Percentiles rank a stretch among this genome's conserved stretches.
phyloP scores from a whole-genome alignment of 2,888 invertebrate species.

The Cantharis rustica region DNA sequence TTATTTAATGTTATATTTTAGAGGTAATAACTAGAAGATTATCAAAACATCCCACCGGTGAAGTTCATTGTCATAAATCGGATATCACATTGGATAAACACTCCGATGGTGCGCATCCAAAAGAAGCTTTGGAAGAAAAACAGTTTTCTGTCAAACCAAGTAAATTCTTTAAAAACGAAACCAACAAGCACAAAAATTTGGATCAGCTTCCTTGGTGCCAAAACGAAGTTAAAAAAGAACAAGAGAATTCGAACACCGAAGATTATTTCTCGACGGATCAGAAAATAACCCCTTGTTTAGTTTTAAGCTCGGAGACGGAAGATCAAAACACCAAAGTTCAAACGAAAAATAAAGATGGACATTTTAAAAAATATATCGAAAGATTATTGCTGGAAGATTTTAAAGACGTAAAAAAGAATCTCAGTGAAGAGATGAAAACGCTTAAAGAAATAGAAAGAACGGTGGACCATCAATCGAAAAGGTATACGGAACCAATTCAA shows the following conservation, averaged over 20 bases:
- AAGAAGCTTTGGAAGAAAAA: neutral
- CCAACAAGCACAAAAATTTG: neutral
- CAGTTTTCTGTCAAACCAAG: neutral
- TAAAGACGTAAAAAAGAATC: neutral
- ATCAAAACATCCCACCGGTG: neutral
- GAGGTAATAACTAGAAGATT: neutral
- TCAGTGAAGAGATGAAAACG: neutral
- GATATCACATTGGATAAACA: neutral
- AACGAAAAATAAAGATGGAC: neutral
- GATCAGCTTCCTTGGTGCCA: neutral
- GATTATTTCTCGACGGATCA: neutral
- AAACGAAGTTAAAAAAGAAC: neutral
- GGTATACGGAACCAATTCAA: neutral
- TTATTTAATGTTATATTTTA: neutral
- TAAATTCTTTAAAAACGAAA: neutral
- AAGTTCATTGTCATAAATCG: neutral
- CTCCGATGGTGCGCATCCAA: neutral
- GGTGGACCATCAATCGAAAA: neutral
- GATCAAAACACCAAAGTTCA: neutral
- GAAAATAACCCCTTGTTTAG: neutral
- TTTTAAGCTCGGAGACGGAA: neutral
- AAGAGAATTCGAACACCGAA: neutral
- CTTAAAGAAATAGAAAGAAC: neutral
- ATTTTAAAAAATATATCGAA: neutral
- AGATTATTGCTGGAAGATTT: neutral